Conservation (phyloP, 2,888 invertebrate genomes). For the Stenchaetothrips biformis region DNA sequence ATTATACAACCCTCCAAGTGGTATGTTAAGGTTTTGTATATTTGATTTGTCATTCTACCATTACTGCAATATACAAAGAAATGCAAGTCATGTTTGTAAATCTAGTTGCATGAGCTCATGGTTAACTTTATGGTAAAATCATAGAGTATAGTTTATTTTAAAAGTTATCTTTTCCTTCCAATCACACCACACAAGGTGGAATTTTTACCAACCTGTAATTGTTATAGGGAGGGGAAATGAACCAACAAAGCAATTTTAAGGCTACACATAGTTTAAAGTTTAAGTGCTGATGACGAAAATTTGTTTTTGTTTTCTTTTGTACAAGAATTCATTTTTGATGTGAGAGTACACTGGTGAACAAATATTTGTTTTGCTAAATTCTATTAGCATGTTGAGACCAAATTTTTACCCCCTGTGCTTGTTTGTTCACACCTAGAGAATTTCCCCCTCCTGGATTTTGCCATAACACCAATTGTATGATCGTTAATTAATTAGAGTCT, state of each 20-base stretch:
- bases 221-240: neutral
- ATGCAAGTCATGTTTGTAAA: constrained; percentile 19
- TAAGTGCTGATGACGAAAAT: too few species aligned
- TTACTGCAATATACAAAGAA: constrained; percentile 8
- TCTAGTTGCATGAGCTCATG: constrained; percentile 5
- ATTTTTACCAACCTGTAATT: neutral
- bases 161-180: neutral
- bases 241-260: neutral
- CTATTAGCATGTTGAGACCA: neutral
- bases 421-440: neutral
- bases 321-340: too few species aligned
- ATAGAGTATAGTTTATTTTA: neutral
- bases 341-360: neutral
- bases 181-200: neutral
- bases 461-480: constrained; percentile 19
- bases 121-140: neutral
- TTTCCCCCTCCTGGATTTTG: neutral
- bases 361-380: neutral
- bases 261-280: neutral
- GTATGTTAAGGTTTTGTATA: constrained; percentile 1
- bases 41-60: neutral
- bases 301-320: too few species aligned
- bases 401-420: constrained; percentile 1
- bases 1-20: constrained; percentile 21
- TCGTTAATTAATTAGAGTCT: constrained; percentile 6